Evolutionary conservation across 2,888 invertebrate genomes (phyloP).

Genomic region (Actias luna): DNA sequence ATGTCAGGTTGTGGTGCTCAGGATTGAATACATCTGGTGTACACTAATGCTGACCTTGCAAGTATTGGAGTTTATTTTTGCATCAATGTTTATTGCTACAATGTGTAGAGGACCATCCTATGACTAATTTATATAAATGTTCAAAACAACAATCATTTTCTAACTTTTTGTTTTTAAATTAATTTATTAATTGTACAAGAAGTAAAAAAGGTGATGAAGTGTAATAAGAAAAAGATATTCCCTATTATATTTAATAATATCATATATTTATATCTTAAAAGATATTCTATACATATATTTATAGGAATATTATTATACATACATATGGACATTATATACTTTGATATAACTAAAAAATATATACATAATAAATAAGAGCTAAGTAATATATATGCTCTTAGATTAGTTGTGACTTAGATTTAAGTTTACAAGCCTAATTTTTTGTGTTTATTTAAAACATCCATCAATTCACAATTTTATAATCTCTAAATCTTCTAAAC

Average conservation of each 20-base stretch:
- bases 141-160: not conserved
- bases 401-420: not conserved
- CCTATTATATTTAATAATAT: too few species aligned
- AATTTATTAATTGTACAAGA: too few species aligned
- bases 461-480: not conserved
- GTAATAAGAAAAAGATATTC: too few species aligned
- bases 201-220: too few species aligned
- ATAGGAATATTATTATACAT: not conserved
- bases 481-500: not conserved
- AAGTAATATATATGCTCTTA: not conserved
- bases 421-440: not conserved
- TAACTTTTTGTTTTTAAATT: not conserved
- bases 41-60: conserved; percentile 92
- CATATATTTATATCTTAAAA: too few species aligned
- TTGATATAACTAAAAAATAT: not conserved
- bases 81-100: conserved; percentile 86
- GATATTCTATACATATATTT: not conserved
- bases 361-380: not conserved
- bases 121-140: conserved; percentile 50
- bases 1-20: conserved; percentile 93
- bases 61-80: conserved; percentile 90
- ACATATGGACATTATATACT: not conserved
- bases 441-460: not conserved
- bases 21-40: conserved; percentile 94
- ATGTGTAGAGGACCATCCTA: conserved; percentile 84